Evolutionary conservation across 2,888 invertebrate genomes (phyloP), one percentile per base, ranked within the genome.

Genomic region (Seira sanloemensis): DNA sequence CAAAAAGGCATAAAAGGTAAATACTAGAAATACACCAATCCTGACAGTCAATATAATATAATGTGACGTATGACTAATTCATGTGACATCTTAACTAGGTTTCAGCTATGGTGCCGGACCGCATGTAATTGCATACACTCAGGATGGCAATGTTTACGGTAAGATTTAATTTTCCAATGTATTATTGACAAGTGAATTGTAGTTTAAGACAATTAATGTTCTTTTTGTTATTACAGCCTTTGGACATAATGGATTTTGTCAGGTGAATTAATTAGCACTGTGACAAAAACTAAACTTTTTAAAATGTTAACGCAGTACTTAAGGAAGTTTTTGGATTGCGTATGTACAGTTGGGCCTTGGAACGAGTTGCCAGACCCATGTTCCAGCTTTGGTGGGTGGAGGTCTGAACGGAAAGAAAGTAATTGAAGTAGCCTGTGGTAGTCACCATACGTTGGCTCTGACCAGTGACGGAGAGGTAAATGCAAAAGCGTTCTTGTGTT

Each of bases 31-130:
- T 73, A n/a, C n/a, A n/a, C n/a, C n/a, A n/a, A n/a, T n/a, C n/a
- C n/a, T n/a, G n/a, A n/a, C n/a, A n/a, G n/a, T n/a, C n/a, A n/a
- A n/a, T 58, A n/a, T 58, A 18, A 58, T n/a, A 58, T 16, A 58
- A 5, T 7, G n/a, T 7, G n/a, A 58, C 4, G 58, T n/a, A 16
- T 24, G 12, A 24, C 23, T 9, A 12, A 19, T 19, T 65, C 37
- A 66, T 21, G 4, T 54, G 72, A 26, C 69, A 27, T 78, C 25
- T 54, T 67, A 54, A 71, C 21, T 82, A 92, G 91, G 91, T 24
- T 92, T 94, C 88, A 92, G 93, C 0, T 93, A 92, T 90, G 94
- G 93, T 0, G 92, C 92, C 90, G 93, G 93, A 9, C 93, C 93
- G 7, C 93, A 94, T 90, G 93, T 94, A 0, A 90, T 94, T 37